phyloP scores from a whole-genome alignment of 2,888 invertebrate species.

The Cerastis rubricosa region DNA sequence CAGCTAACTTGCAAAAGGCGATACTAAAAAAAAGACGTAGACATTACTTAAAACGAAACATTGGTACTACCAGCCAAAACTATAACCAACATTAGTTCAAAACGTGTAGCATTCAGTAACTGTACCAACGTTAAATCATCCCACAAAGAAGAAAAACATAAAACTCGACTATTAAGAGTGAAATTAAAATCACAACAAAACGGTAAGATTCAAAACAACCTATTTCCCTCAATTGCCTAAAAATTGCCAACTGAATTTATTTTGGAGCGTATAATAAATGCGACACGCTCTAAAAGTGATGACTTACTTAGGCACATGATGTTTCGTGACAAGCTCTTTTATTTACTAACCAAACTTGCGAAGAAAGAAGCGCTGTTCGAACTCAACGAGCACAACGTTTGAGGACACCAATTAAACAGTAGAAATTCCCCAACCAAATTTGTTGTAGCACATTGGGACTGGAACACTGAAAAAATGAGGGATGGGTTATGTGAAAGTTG shows the following conservation, averaged over 20 bases:
- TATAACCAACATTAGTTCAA: neutral
- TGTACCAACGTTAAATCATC: neutral
- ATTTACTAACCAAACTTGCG: constrained; percentile 25
- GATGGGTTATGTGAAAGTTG: neutral
- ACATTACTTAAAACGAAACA: neutral
- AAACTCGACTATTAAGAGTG: constrained; percentile 17
- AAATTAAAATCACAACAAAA: constrained; percentile 27
- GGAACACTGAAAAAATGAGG: neutral
- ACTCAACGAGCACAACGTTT: neutral
- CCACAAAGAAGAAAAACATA: neutral
- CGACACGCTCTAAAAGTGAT: constrained; percentile 60
- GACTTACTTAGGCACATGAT: constrained; percentile 58
- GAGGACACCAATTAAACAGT: neutral
- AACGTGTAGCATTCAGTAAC: neutral
- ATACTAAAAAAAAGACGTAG: too few relatives aligned
- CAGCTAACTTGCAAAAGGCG: too few relatives aligned
- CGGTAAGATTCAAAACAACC: constrained; percentile 24
- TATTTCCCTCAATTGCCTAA: constrained; percentile 52
- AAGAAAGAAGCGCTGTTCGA: constrained; percentile 20
- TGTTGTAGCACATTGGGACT: neutral
- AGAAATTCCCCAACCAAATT: neutral
- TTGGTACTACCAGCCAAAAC: neutral
- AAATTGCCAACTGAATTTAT: constrained; percentile 52
- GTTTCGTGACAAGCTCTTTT: constrained; percentile 60
- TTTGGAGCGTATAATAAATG: constrained; percentile 61